These are phyloP conservation scores for Hesperia comma DNA, from an alignment of 2,888 invertebrate genomes.

Conservation along the genomic window DNA sequence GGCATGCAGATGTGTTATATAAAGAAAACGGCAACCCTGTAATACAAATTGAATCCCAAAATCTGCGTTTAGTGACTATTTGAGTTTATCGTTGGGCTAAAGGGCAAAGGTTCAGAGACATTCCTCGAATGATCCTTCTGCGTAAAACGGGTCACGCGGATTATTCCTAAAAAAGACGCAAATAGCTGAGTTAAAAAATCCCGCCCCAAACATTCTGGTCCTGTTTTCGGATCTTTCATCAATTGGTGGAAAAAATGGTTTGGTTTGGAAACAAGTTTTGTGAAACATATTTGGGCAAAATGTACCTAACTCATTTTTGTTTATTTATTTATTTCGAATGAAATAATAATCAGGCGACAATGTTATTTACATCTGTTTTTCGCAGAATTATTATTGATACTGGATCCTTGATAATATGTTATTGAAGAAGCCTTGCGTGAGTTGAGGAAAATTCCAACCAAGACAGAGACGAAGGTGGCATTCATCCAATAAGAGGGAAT, in stretches of 20 bases:
- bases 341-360: too few species aligned
- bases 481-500: too few species aligned
- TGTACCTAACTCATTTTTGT: too few species aligned
- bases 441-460: too few species aligned
- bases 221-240: not conserved
- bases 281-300: too few species aligned
- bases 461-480: too few species aligned
- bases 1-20: not conserved
- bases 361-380: too few species aligned
- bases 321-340: too few species aligned
- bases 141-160: slow-evolving; percentile 4
- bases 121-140: slow-evolving; percentile 12
- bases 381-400: too few species aligned
- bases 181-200: not conserved
- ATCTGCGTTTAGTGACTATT: slow-evolving; percentile 14
- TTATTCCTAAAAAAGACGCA: slow-evolving; percentile 2
- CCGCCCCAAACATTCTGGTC: not conserved
- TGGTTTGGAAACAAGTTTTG: too few species aligned
- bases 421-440: too few species aligned
- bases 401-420: too few species aligned
- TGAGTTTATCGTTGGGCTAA: slow-evolving; percentile 14
- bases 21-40: slow-evolving; percentile 18
- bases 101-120: slow-evolving; percentile 26
- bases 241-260: not conserved
- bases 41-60: slow-evolving; percentile 15